Evolutionary conservation across 2,888 invertebrate species (phyloP), one percentile per base, ranked within the genome.

Genomic region (Muscina levida): DNA sequence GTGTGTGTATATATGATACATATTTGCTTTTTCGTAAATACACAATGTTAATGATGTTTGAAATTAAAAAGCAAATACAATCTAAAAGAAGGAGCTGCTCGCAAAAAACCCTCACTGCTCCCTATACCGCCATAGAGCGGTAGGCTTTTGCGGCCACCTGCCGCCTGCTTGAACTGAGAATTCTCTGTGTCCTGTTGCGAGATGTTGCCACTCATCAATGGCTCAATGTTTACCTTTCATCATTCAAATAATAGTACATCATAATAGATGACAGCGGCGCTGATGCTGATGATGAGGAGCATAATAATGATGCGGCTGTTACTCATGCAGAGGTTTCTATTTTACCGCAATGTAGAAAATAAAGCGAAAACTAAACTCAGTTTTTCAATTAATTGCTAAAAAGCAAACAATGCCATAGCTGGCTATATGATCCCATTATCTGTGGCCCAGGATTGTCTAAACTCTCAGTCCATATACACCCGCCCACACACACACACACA

Each of bases 21-120:
- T 82, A 82, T 77, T 79, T 82, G 79, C 79, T 71, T 72, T 46
- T 72, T 81, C 81, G 81, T 81, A 77, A 81, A 79, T 78, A 83
- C 83, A 84, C 83, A 87, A 85, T 87, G 85, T 84, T 83, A 88
- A 88, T 88, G 87, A 88, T 87, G 88, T 87, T 88, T 88, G 86
- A 86, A 86, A 88, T 88, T 88, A 82, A 83, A 82, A 80, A 81
- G 82, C 78, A 83, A 83, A 83, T 82, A 77, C 31, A 31, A 77
- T 81, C 74, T 81, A 74, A 75, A 81, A 31, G 8, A 81, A 77
- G 81, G 81, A n/a, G n/a, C n/a, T n/a, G n/a, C n/a, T n/a, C n/a
- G n/a, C 8, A 81, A 81, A 81, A 81, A 81, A 68, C 74, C 68
- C 39, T 68, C 71, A 10, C 11, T 19, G 3, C 1, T 13, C 57